Percentiles rank a stretch among this genome's conserved stretches.
Conservation (phyloP, 2,797 vertebrate species). For the Phrynocephalus vlangalii region DNA sequence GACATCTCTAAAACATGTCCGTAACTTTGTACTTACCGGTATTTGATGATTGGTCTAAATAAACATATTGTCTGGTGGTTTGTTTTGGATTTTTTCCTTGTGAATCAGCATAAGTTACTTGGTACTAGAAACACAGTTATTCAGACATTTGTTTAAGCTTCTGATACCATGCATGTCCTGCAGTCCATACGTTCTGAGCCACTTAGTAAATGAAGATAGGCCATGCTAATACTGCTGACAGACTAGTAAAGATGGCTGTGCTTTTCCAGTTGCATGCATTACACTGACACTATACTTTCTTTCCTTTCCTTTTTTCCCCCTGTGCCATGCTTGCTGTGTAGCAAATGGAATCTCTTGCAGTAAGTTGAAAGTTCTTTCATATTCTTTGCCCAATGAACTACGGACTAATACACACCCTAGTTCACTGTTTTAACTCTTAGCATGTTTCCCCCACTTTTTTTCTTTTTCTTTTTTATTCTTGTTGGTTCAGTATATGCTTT, state of each 20-base stretch:
- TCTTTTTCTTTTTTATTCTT: constrained; percentile 47
- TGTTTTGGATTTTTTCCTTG: neutral
- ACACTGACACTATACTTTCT: constrained; percentile 92
- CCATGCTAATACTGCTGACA: constrained; percentile 77
- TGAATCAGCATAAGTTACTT: neutral
- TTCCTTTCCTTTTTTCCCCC: constrained; percentile 87
- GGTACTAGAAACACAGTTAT: constrained; percentile 33
- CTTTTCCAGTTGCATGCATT: constrained; percentile 84
- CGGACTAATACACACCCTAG: constrained; percentile 70
- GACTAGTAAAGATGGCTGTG: constrained; percentile 75
- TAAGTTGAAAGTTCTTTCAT: constrained; percentile 92
- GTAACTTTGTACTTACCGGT: neutral
- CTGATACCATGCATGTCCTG: constrained; percentile 76
- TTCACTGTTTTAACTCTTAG: constrained; percentile 73
- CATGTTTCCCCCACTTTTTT: constrained; percentile 65
- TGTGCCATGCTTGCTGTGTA: constrained; percentile 96
- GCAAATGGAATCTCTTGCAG: constrained; percentile 99
- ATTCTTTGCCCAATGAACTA: constrained; percentile 78
- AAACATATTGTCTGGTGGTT: neutral
- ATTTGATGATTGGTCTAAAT: neutral
- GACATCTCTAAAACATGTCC: neutral
- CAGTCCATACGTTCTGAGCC: constrained; percentile 69
- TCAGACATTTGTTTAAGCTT: constrained; percentile 42
- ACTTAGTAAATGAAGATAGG: constrained; percentile 70
- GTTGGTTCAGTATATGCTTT: constrained; percentile 59